Percentiles rank a stretch among this genome's conserved stretches.
Conservation (phyloP, 2,888 invertebrate species). For the Halictus quadricinctus region DNA sequence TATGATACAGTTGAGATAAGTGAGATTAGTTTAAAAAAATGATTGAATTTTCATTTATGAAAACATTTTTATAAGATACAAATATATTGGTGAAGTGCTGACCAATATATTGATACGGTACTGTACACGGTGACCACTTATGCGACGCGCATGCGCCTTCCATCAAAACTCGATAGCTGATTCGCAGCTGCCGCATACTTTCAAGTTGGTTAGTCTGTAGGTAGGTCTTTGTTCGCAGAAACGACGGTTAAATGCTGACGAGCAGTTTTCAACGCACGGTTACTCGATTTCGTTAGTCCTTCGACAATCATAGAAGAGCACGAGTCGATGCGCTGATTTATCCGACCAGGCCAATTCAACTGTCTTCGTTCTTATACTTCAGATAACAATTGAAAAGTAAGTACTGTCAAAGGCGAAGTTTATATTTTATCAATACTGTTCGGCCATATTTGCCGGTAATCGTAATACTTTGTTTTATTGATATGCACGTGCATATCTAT, state of each 20-base stretch:
- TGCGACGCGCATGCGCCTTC: conserved; percentile 39
- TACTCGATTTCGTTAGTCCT: conserved; percentile 25
- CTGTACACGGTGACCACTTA: conserved; percentile 8
- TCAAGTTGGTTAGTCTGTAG: conserved; percentile 48
- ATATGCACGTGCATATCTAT: conserved; percentile 36
- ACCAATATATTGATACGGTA: not conserved
- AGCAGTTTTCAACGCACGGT: conserved; percentile 12
- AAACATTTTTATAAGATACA: not conserved
- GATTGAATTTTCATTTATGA: not conserved
- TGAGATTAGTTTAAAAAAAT: not conserved
- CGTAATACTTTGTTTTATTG: conserved; percentile 12
- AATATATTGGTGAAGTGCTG: not conserved
- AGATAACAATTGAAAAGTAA: conserved; percentile 32
- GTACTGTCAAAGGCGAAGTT: conserved; percentile 8
- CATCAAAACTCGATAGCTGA: conserved; percentile 32
- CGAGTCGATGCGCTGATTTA: not conserved
- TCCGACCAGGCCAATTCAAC: not conserved
- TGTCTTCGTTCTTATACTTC: not conserved
- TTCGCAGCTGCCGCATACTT: conserved; percentile 20
- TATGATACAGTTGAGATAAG: not conserved
- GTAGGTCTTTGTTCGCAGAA: conserved; percentile 47
- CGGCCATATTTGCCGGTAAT: conserved; percentile 45
- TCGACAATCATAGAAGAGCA: not conserved
- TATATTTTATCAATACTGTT: conserved; percentile 9
- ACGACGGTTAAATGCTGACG: not conserved